These are phyloP conservation scores for Willowsia nigromaculata DNA, from an alignment of 2,888 invertebrate genomes.

Conservation along the genomic window DNA sequence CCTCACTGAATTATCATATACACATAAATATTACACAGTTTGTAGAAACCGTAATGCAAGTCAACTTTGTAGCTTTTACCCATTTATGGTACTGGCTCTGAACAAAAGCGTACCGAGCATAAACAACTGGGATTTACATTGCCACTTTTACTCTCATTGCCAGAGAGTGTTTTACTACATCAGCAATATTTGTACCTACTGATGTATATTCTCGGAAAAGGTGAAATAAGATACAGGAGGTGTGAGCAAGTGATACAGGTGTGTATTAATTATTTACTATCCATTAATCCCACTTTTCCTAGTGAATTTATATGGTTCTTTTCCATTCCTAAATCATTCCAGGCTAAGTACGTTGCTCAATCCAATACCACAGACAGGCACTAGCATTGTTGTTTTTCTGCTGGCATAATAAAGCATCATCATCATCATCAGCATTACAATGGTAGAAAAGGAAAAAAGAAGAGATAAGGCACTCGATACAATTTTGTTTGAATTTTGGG, in stretches of 20 bases:
- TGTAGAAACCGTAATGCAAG: background rate
- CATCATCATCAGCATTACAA: background rate
- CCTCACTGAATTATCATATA: conserved; percentile 34
- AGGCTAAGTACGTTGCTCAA: background rate
- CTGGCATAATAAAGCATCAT: conserved; percentile 5
- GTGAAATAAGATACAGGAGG: conserved; percentile 16
- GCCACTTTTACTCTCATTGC: background rate
- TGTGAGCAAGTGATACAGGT: conserved; percentile 53
- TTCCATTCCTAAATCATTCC: conserved; percentile 66
- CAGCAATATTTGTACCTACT: background rate
- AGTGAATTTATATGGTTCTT: conserved; percentile 61
- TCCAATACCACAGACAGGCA: background rate
- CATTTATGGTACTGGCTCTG: background rate
- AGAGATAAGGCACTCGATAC: background rate
- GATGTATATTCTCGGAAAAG: background rate
- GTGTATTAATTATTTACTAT: conserved; percentile 69
- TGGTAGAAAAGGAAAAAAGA: background rate
- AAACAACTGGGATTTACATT: background rate
- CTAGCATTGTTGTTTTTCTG: background rate
- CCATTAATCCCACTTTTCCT: conserved; percentile 64
- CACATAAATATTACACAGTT: conserved; percentile 24
- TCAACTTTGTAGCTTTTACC: background rate
- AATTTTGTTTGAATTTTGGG: conserved; percentile 8
- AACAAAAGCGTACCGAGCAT: background rate
- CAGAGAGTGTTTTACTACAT: background rate